phyloP scores from a whole-genome alignment of 2,113 vertebrate species.

The Heterotis niloticus region DNA sequence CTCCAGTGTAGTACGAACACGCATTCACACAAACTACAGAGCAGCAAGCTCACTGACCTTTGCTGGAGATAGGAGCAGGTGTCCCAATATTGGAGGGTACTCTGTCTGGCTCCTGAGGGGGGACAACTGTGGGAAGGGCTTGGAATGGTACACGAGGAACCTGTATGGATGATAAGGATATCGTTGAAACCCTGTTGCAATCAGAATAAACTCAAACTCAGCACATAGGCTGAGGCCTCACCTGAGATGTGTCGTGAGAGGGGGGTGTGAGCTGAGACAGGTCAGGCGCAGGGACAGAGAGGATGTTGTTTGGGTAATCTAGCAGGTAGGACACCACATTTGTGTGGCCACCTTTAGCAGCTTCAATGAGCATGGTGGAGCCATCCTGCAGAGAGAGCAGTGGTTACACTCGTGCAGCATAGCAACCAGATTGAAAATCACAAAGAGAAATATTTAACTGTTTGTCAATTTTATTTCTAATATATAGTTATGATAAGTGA shows the following conservation, averaged over 20 bases:
- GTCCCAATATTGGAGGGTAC: conserved; percentile 80
- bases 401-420: neutral
- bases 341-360: conserved; percentile 97
- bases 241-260: conserved; percentile 96
- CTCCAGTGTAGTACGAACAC: neutral
- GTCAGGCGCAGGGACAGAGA: conserved; percentile 86
- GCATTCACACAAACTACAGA: neutral
- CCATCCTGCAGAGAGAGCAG: conserved; percentile 76
- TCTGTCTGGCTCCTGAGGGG: conserved; percentile 95
- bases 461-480: neutral
- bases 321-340: conserved; percentile 97
- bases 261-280: conserved; percentile 89
- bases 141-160: conserved; percentile 96
- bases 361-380: conserved; percentile 98
- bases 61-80: conserved; percentile 78
- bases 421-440: no score
- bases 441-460: no score
- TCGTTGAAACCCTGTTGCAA: neutral
- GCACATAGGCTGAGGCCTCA: conserved; percentile 45
- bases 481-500: neutral
- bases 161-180: conserved; percentile 51
- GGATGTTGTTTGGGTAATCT: conserved; percentile 97
- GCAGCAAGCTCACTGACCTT: conserved; percentile 77
- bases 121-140: conserved; percentile 94
- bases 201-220: neutral